Evolutionary conservation across 2,888 invertebrate genomes (phyloP), one percentile per base, ranked within the genome.

Genomic region (Polymixis lichenea): DNA sequence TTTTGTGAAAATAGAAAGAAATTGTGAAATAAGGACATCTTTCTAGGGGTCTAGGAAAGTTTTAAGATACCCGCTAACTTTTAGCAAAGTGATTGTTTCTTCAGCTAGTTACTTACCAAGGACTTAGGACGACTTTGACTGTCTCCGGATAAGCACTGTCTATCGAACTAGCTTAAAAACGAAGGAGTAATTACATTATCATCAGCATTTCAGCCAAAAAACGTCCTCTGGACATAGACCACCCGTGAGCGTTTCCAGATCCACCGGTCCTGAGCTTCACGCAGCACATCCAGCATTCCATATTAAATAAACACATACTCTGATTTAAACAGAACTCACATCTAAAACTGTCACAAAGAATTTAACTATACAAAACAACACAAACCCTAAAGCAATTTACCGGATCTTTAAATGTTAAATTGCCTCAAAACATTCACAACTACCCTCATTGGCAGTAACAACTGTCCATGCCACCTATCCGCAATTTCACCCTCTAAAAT

Each of bases 401-500:
- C 60, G 2, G 13, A 22, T 19, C 6, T 49, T 75, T 53, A 60
- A 72, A 70, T 72, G 62, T 72, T 67, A 78, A 71, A 74, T 55
- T 38, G n/a, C 70, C 49, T 25, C 43, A 46, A 11, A 46, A 46
- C 11, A 46, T 46, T 46, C 55, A 49, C 43, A 68, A 46, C 25
- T 46, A 56, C 65, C 19, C n/a, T 11, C 58, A 74, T 61, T 17
- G 13, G n/a, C 55, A 49, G 22, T 32, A 53, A 53, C 38, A 67
- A 68, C n/a, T 61, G 65, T n/a, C 55, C 77, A 65, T 55, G 25
- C 56, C 38, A 38, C 38, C 38, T 28, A 62, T 43, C 62, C 64
- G 28, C 79, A 73, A 78, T 79, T 82, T 72, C 64, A 77, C 76
- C 77, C 77, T 74, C 67, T 77, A 67, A 86, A 86, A 87, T 87